Evolutionary conservation across 2,888 invertebrate species (phyloP), one percentile per base, ranked within the genome.

Genomic region (Orthosia gracilis): DNA sequence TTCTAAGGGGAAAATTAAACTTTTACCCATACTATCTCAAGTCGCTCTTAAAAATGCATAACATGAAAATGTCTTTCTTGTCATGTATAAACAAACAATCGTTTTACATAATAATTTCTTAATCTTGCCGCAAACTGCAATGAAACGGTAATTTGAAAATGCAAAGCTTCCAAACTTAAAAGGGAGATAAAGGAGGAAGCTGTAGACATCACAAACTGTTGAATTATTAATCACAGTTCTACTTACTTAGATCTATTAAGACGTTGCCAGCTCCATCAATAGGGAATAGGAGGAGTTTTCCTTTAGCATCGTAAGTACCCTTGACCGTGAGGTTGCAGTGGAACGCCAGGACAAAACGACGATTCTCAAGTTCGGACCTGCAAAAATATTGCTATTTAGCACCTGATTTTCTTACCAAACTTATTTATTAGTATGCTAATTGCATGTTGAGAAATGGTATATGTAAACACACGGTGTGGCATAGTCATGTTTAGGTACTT

Each of bases 181-280:
- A 78, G 23, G n/a, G 58, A 59, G 65, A 63, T 85, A 80, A 75
- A 62, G 52, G 70, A 45, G 52, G n/a, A 66, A 64, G 50, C 26
- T 69, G 58, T 52, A 76, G 49, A 69, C 59, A 66, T 65, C 17
- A 73, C 18, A 63, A 73, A 69, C 55, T 72, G 67, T 73, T 84
- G 73, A 76, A 82, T 83, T 75, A 82, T 82, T 73, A 69, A 85
- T 76, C 58, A 18, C n/a, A 49, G 54, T 82, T 74, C 62, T 75
- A 88, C 94, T 90, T 89, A 96, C 96, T 93, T 59, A 96, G 80
- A 91, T 93, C 94, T 21, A 96, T 87, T 91, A 94, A 95, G 4
- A 95, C 96, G 17, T 94, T 91, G 3, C 96, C 96, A 61, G 89
- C 95, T 4, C 96, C 96, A 65, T 96, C 93, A 49, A 96, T 96